Evolutionary conservation across 2,113 vertebrate species (phyloP), one percentile per base, ranked within the genome.

Genomic region (Poeciliopsis occidentalis): DNA sequence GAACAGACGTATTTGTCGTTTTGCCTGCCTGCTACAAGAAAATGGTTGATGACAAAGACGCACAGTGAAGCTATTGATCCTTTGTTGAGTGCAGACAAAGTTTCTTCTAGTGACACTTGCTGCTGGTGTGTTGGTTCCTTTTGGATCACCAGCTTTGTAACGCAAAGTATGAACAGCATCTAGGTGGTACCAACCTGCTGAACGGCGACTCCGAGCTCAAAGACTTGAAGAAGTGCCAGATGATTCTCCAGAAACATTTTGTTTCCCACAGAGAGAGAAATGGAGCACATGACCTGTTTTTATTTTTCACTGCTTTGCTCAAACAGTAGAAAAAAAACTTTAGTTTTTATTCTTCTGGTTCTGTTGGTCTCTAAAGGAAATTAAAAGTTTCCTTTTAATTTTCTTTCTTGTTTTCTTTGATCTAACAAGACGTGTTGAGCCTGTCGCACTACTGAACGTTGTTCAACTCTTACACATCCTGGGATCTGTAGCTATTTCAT

Each of bases 161-260:
- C 3, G 8, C 73, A 75, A 30, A 64, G 30, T 69, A 15, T 7
- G 27, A 41, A 62, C 61, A 77, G 51, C 19, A 47, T 39, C 47
- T n/a, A 34, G 19, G 57, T 74, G 15, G 67, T 66, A 63, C 72
- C 27, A n/a, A 29, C 54, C 63, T 60, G 84, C 66, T 72, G 79
- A 82, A 75, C 74, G 57, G 8, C 31, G 64, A 81, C 57, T 54
- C 24, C 69, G 54, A 81, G 60, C 69, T 61, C 72, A 27, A 68
- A 66, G 63, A 71, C 80, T 29, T 71, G 27, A 89, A 69, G 61
- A 81, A 39, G 73, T 72, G 63, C 75, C 75, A 62, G 82, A 39
- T 65, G 75, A 19, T 64, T 30, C 62, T 37, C 19, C 17, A 7
- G 4, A 69, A 69, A 37, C 63, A 37, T 69, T 67, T 69, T 12